Conservation (phyloP, 2,888 invertebrate genomes). For the Deroplatys truncata region DNA sequence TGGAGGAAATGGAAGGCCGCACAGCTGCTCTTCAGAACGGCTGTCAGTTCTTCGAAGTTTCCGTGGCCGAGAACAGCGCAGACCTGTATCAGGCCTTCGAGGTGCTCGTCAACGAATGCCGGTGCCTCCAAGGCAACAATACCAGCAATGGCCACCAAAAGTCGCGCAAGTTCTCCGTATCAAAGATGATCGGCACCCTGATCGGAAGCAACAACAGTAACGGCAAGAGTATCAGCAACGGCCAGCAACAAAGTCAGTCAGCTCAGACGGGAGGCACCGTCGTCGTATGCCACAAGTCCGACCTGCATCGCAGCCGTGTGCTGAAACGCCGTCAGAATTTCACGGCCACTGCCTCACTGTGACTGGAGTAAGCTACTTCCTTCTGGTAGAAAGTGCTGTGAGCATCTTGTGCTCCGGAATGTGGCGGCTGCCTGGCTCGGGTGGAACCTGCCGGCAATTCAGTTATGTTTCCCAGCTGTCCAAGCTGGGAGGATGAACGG, state of each 20-base stretch:
- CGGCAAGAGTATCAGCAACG: slow-evolving; percentile 5
- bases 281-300: slow-evolving; percentile 57
- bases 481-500: not conserved
- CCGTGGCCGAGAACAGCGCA: slow-evolving; percentile 73
- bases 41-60: slow-evolving; percentile 75
- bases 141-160: slow-evolving; percentile 47
- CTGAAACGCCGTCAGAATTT: slow-evolving; percentile 56
- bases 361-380: slow-evolving; percentile 42
- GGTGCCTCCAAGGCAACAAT: slow-evolving; percentile 41
- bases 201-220: slow-evolving; percentile 54
- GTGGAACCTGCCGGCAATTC: not conserved
- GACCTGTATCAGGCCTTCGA: slow-evolving; percentile 72
- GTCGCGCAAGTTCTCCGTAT: slow-evolving; percentile 69
- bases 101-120: slow-evolving; percentile 62
- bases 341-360: slow-evolving; percentile 62
- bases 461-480: not conserved
- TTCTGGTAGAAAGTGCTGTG: not conserved
- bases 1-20: slow-evolving; percentile 67
- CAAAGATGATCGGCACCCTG: slow-evolving; percentile 73
- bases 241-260: slow-evolving; percentile 43
- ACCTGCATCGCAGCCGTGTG: slow-evolving; percentile 54
- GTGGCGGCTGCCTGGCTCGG: not conserved
- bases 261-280: slow-evolving; percentile 52
- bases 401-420: not conserved
- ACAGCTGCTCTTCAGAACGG: slow-evolving; percentile 61